A percentile compares a stretch with the other conserved stretches of the same genome.
Conservation (phyloP, 2,797 vertebrate genomes). For the Acanthurus leucopareius region DNA sequence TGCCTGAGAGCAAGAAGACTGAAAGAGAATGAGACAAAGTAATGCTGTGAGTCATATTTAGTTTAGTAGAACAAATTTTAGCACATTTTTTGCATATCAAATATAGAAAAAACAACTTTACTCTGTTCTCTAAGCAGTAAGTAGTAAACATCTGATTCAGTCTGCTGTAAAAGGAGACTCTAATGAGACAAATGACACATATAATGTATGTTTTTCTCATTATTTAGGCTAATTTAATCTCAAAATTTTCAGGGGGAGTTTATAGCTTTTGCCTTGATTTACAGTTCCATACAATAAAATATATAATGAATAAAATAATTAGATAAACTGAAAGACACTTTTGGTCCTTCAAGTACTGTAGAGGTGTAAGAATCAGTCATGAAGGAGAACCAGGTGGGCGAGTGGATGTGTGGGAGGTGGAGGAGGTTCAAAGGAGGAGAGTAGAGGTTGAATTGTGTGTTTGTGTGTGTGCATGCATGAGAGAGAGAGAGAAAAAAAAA, state of each 20-base stretch:
- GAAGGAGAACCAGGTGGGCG: slow-evolving; percentile 30
- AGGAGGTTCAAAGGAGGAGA: slow-evolving; percentile 18
- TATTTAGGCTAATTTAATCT: not conserved
- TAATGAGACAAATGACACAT: not conserved
- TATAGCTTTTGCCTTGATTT: not conserved
- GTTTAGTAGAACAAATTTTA: not conserved
- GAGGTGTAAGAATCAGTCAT: not conserved
- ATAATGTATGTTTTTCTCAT: not conserved
- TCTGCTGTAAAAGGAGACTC: not conserved
- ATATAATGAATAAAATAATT: not conserved
- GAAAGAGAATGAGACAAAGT: not conserved
- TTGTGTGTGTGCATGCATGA: not conserved
- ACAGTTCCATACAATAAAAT: not conserved
- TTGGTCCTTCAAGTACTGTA: not conserved
- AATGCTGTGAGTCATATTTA: not conserved
- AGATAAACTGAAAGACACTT: not conserved
- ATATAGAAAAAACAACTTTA: not conserved
- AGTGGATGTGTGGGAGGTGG: slow-evolving; percentile 42
- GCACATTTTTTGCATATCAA: not conserved
- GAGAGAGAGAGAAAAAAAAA: not conserved
- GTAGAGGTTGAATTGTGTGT: slow-evolving; percentile 1
- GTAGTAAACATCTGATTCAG: not conserved
- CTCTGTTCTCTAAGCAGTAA: not conserved
- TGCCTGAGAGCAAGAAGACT: not conserved
- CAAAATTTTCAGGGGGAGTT: not conserved